Evolutionary conservation across 2,113 vertebrate genomes (phyloP), one percentile per base, ranked within the genome.

Genomic region (Macrotis lagotis): DNA sequence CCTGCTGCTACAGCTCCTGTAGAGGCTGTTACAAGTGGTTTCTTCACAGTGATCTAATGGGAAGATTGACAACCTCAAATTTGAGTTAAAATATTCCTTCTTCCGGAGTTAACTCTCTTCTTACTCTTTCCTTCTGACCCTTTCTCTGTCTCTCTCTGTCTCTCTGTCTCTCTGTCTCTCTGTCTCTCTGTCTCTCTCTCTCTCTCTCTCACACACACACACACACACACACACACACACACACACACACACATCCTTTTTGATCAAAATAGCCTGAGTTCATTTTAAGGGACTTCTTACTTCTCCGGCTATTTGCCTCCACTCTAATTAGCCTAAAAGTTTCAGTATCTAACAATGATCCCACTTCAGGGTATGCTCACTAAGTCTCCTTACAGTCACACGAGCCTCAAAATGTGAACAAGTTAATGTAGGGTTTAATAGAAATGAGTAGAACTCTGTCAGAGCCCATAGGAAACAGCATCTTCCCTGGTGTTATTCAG

Each of bases 61-160:
- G 55, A 66, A 31, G 55, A 66, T 66, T 66, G 28, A 37, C 55
- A 12, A 31, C 55, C 31, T 66, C 55, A 37, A 66, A 14, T 11
- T 28, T 59, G 55, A 66, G 11, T 12, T 11, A 66, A 37, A 59
- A 66, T 66, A 12, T 66, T 66, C 55, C 55, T 66, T 31, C 55
- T 66, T 66, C 55, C 31, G 31, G 28, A 26, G 91, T 93, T 92
- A 50, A 94, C 96, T 92, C 90, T 93, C 31, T 49, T 37, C 83
- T 49, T 91, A 92, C 66, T 51, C 6, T 7, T 50, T 37, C 89
- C 24, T 93, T 50, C 93, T 92, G 53, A 88, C 48, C 91, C 94
- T 92, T 95, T 94, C 92, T 96, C 93, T 91, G 93, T 97, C 93
- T 74, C 92, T 97, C 96, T 96, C 96, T 97, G 94, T 93, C 10